phyloP scores from a whole-genome alignment of 1,140 invertebrate genomes.

The Halictus rubicundus region DNA sequence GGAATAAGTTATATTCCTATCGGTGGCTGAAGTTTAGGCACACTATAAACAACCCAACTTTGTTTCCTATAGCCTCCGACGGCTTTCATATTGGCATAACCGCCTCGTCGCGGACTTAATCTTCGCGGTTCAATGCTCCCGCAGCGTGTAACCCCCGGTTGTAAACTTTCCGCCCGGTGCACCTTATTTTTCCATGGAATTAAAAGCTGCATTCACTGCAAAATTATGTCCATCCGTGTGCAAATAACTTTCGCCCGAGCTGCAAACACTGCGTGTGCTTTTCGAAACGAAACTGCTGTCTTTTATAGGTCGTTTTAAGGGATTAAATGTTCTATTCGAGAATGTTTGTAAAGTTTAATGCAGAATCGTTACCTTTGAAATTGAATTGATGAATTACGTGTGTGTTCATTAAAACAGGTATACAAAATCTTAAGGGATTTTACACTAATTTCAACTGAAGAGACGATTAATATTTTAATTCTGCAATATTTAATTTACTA shows the following conservation, averaged over 20 bases:
- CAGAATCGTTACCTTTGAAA: too few species aligned
- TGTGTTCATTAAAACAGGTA: too few species aligned
- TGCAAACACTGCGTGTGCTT: not conserved
- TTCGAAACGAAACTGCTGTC: too few species aligned
- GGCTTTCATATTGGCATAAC: conserved; percentile 58
- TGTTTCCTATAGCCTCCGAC: conserved; percentile 26
- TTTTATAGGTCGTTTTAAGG: too few species aligned
- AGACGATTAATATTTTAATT: too few species aligned
- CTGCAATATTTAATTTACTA: too few species aligned
- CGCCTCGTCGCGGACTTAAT: conserved; percentile 36
- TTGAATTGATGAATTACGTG: too few species aligned
- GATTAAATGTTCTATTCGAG: too few species aligned
- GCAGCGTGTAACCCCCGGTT: conserved; percentile 8
- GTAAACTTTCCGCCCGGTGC: conserved; percentile 30
- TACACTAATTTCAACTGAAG: too few species aligned
- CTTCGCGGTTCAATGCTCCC: conserved; percentile 40
- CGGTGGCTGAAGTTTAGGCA: conserved; percentile 40
- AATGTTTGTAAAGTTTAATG: too few species aligned
- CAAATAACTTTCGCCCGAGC: not conserved
- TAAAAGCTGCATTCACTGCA: conserved; percentile 10
- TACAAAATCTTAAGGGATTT: too few species aligned
- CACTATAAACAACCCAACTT: conserved; percentile 56
- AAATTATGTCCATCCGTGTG: conserved; percentile 1
- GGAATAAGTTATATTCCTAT: conserved; percentile 39
- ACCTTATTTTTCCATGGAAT: not conserved